phyloP scores from a whole-genome alignment of 2,113 vertebrate species.

The Anoplopoma fimbria region DNA sequence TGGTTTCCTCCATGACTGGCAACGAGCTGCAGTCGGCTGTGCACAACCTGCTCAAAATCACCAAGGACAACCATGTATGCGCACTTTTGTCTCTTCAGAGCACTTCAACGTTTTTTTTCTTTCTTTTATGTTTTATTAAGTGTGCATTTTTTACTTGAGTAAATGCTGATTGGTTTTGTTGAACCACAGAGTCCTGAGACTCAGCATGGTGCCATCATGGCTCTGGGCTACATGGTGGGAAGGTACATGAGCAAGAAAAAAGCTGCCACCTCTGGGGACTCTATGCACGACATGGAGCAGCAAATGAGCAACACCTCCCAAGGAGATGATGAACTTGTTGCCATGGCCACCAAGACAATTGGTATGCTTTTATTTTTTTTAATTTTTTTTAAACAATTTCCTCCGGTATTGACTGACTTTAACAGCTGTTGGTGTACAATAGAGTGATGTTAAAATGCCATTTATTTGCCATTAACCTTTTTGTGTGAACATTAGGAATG shows the following conservation, averaged over 20 bases:
- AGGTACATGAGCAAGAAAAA: conserved; percentile 91
- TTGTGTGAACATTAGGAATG: background rate
- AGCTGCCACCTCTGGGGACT: conserved; percentile 64
- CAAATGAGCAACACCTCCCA: conserved; percentile 77
- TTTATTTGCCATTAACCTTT: background rate
- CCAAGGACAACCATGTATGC: conserved; percentile 93
- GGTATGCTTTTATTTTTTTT: conserved; percentile 77
- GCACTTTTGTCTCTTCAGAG: background rate
- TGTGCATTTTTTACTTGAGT: background rate
- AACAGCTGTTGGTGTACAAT: background rate
- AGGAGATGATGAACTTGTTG: conserved; percentile 89
- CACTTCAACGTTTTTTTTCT: too few relatives aligned
- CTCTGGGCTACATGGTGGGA: conserved; percentile 95
- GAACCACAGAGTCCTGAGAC: conserved; percentile 90
- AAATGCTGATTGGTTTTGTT: conserved; percentile 16
- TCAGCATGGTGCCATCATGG: conserved; percentile 95
- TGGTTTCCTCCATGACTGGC: conserved; percentile 92
- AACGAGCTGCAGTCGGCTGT: conserved; percentile 90
- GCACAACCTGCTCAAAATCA: conserved; percentile 93
- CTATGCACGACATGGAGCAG: conserved; percentile 70
- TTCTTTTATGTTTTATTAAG: too few relatives aligned
- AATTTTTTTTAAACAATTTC: background rate
- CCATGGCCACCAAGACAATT: conserved; percentile 90
- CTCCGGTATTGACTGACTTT: background rate
- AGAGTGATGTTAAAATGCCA: background rate